Evolutionary conservation across 2,888 invertebrate genomes (phyloP).

Genomic region (Gnatocerus cornutus): DNA sequence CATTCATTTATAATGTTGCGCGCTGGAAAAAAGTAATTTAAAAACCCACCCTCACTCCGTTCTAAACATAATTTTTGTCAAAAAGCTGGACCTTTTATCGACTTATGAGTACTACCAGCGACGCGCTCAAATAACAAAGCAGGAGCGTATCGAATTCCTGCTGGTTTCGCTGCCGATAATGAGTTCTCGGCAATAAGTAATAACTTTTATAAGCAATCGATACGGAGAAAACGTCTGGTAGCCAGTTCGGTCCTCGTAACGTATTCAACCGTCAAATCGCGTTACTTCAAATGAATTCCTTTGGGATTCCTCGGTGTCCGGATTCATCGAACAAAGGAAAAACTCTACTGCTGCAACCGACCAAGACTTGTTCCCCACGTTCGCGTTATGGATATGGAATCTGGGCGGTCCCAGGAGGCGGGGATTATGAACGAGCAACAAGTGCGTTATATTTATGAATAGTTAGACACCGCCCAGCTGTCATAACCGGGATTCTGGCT

Average conservation of each 20-base stretch:
- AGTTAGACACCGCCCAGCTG: slow-evolving; percentile 78
- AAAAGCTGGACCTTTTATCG: neutral
- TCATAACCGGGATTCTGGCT: slow-evolving; percentile 81
- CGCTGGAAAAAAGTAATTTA: too few relatives aligned
- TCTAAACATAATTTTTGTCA: too few relatives aligned
- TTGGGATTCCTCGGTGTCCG: slow-evolving; percentile 51
- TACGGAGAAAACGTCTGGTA: slow-evolving; percentile 50
- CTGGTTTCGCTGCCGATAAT: slow-evolving; percentile 54
- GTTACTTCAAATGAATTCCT: slow-evolving; percentile 57
- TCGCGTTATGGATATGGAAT: slow-evolving; percentile 69
- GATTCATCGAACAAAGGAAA: slow-evolving; percentile 44
- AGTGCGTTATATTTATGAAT: slow-evolving; percentile 83
- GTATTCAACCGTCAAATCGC: slow-evolving; percentile 59
- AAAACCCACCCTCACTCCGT: too few relatives aligned
- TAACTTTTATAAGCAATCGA: slow-evolving; percentile 58
- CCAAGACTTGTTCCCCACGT: slow-evolving; percentile 46
- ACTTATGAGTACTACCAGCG: neutral
- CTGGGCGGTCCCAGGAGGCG: slow-evolving; percentile 71
- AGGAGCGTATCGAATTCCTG: slow-evolving; percentile 54
- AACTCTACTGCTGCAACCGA: slow-evolving; percentile 34
- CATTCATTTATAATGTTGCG: too few relatives aligned
- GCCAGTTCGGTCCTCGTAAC: slow-evolving; percentile 45
- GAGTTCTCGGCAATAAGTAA: slow-evolving; percentile 59
- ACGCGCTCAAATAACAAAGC: neutral
- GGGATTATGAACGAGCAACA: slow-evolving; percentile 77